Conservation (phyloP, 1,140 invertebrate species). For the Acromyrmex heyeri region DNA sequence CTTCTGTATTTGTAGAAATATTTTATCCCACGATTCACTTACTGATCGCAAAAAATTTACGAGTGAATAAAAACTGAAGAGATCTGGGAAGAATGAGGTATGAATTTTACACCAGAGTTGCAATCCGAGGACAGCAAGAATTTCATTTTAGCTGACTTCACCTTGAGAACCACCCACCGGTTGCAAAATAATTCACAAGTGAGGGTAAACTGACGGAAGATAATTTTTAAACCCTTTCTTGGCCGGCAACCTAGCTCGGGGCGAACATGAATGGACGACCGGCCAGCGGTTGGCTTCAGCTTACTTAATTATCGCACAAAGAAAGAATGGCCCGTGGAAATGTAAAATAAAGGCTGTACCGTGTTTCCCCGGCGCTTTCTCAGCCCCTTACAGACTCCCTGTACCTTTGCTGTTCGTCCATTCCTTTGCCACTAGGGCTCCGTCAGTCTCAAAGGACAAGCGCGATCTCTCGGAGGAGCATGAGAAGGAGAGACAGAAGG, state of each 20-base stretch:
- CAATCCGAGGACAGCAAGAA: slow-evolving; percentile 28
- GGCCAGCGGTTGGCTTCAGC: slow-evolving; percentile 73
- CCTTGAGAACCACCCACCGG: slow-evolving; percentile 45
- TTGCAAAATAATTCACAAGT: slow-evolving; percentile 58
- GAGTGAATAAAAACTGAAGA: background rate
- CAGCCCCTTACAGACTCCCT: slow-evolving; percentile 50
- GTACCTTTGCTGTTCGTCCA: slow-evolving; percentile 49
- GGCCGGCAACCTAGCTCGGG: slow-evolving; percentile 58
- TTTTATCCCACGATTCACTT: background rate
- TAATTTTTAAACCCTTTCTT: slow-evolving; percentile 69
- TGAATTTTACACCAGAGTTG: slow-evolving; percentile 35
- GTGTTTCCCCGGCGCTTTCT: slow-evolving; percentile 73
- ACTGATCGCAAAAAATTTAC: background rate
- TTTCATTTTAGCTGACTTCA: slow-evolving; percentile 38
- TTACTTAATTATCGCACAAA: slow-evolving; percentile 78
- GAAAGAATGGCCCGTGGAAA: slow-evolving; percentile 76
- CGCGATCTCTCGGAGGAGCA: slow-evolving; percentile 49
- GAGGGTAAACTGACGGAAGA: slow-evolving; percentile 59
- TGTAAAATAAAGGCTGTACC: slow-evolving; percentile 76
- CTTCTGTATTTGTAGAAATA: background rate
- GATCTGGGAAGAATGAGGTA: background rate
- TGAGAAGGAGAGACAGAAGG: background rate
- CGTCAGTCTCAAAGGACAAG: slow-evolving; percentile 75
- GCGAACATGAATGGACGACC: slow-evolving; percentile 71
- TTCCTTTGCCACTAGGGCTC: slow-evolving; percentile 64